A percentile compares a stretch with the other conserved stretches of the same genome.
Conservation (phyloP, 2,113 vertebrate species). For the Actenoides hombroni region DNA sequence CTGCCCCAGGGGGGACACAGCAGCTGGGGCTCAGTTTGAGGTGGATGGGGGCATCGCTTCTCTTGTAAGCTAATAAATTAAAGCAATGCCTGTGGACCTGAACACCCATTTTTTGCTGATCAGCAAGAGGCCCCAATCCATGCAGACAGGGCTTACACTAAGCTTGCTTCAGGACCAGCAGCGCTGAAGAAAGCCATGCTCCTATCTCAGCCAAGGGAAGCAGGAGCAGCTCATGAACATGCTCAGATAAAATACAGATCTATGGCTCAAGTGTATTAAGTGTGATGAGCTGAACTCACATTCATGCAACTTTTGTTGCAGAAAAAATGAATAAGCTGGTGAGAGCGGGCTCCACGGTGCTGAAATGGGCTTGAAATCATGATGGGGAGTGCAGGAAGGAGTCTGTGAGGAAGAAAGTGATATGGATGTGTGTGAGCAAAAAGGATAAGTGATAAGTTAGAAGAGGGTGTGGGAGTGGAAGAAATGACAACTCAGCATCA, state of each 20-base stretch:
- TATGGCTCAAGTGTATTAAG: accelerated
- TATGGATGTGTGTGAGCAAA: neutral
- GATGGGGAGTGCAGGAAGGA: neutral
- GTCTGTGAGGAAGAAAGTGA: neutral
- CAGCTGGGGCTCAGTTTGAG: neutral
- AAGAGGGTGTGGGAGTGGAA: neutral
- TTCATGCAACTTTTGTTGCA: neutral
- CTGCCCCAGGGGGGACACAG: neutral
- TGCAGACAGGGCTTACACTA: neutral
- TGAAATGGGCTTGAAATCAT: neutral
- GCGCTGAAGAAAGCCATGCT: neutral
- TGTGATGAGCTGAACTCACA: neutral
- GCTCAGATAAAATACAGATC: neutral
- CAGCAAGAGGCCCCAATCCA: neutral
- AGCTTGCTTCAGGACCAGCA: neutral
- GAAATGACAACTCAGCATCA: neutral
- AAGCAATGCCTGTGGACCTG: neutral
- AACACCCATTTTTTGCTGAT: neutral
- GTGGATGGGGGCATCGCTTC: neutral
- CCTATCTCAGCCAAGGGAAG: neutral
- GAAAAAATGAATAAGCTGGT: neutral
- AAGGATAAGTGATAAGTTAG: neutral
- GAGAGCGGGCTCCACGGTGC: neutral
- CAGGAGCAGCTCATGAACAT: neutral
- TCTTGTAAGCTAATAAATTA: neutral